phyloP scores from a whole-genome alignment of 2,113 vertebrate genomes.

The Phrynocephalus versicolor region DNA sequence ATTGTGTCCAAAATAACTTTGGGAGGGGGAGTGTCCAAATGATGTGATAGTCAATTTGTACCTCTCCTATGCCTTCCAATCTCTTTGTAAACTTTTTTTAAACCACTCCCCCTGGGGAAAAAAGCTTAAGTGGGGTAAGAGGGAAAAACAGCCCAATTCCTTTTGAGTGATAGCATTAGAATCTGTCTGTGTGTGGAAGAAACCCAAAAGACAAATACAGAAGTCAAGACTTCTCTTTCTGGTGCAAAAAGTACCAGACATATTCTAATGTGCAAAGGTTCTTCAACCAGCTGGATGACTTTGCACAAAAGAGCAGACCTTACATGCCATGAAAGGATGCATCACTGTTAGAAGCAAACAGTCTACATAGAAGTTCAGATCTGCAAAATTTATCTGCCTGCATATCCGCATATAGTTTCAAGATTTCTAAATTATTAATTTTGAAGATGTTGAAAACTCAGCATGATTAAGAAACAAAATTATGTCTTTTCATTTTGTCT shows the following conservation, averaged over 20 bases:
- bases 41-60: background rate
- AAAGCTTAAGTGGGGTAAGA: background rate
- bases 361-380: background rate
- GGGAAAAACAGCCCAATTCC: background rate
- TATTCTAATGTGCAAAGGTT: no score
- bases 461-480: background rate
- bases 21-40: background rate
- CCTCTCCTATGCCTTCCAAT: background rate
- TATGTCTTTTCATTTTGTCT: background rate
- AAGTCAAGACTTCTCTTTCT: background rate
- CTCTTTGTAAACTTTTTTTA: background rate
- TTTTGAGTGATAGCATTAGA: background rate
- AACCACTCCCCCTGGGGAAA: background rate
- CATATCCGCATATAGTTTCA: no score
- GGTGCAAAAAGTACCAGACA: background rate
- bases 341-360: background rate
- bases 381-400: background rate
- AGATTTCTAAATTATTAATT: no score
- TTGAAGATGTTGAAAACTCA: constrained; percentile 13
- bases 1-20: background rate
- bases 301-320: background rate
- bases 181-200: background rate
- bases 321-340: background rate
- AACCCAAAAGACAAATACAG: background rate
- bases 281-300: background rate